phyloP scores from a whole-genome alignment of 1,140 invertebrate genomes.

The Drosophila triauraria region DNA sequence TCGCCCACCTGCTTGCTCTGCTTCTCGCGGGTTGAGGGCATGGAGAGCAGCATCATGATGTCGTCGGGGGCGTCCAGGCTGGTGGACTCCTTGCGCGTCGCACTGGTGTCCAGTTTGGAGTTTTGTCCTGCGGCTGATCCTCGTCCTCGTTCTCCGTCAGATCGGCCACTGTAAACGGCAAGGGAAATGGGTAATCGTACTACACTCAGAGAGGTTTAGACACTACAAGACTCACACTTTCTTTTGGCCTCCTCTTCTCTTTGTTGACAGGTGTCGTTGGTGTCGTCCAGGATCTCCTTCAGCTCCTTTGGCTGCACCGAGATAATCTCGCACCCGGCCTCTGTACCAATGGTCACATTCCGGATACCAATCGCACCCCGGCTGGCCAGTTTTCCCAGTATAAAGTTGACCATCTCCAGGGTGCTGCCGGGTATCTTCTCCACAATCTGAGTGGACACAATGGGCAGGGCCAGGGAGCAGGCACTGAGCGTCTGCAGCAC shows the following conservation, averaged over 20 bases:
- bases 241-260: constrained; percentile 83
- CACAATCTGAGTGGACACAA: constrained; percentile 89
- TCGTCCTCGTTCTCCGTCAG: constrained; percentile 20
- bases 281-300: constrained; percentile 88
- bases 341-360: constrained; percentile 87
- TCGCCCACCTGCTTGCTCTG: constrained; percentile 98
- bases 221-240: constrained; percentile 69
- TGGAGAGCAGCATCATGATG: constrained; percentile 93
- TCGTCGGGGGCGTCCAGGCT: constrained; percentile 87
- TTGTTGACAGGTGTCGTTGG: constrained; percentile 71
- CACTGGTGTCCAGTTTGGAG: constrained; percentile 26
- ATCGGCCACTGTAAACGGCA: constrained; percentile 39
- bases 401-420: constrained; percentile 90
- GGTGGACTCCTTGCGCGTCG: constrained; percentile 83
- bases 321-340: constrained; percentile 88
- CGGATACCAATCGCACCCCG: constrained; percentile 93
- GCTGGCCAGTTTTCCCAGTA: constrained; percentile 94
- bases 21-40: constrained; percentile 97
- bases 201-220: background rate
- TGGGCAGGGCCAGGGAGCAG: constrained; percentile 91
- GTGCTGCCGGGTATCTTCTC: constrained; percentile 87
- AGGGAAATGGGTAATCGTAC: background rate
- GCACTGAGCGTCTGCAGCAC: constrained; percentile 92
- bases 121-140: constrained; percentile 51
- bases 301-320: constrained; percentile 90